Conservation (phyloP, 2,797 vertebrate genomes). For the Crenuchus spilurus region DNA sequence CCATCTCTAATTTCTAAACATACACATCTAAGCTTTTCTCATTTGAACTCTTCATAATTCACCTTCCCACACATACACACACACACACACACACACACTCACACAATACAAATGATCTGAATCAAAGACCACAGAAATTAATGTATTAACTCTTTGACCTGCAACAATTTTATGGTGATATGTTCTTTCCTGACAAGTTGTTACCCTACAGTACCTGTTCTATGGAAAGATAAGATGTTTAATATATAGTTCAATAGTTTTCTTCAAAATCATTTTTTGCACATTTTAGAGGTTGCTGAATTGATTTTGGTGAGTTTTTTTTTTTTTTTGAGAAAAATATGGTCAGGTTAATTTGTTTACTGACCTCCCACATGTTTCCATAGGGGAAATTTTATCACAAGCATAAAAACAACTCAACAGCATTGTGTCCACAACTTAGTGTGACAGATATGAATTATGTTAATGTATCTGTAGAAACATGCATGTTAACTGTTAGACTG, state of each 20-base stretch:
- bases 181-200: background rate
- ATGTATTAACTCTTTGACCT: background rate
- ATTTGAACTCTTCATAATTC: too few species aligned
- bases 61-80: background rate
- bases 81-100: conserved; percentile 10
- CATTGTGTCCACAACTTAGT: background rate
- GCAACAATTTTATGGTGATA: background rate
- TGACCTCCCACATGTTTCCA: background rate
- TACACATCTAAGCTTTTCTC: too few species aligned
- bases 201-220: background rate
- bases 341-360: background rate
- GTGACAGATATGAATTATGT: background rate
- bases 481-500: too few species aligned
- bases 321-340: background rate
- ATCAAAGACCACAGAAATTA: background rate
- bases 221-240: background rate
- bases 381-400: background rate
- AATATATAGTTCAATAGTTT: background rate
- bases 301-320: background rate
- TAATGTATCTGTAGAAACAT: background rate
- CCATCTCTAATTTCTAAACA: too few species aligned
- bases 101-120: background rate
- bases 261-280: background rate
- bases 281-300: too few species aligned
- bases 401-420: background rate